Percentiles rank a stretch among this genome's conserved stretches.
These are phyloP conservation scores for Nemotelus pantherinus DNA, from an alignment of 2,888 invertebrate genomes.

Conservation along the genomic window DNA sequence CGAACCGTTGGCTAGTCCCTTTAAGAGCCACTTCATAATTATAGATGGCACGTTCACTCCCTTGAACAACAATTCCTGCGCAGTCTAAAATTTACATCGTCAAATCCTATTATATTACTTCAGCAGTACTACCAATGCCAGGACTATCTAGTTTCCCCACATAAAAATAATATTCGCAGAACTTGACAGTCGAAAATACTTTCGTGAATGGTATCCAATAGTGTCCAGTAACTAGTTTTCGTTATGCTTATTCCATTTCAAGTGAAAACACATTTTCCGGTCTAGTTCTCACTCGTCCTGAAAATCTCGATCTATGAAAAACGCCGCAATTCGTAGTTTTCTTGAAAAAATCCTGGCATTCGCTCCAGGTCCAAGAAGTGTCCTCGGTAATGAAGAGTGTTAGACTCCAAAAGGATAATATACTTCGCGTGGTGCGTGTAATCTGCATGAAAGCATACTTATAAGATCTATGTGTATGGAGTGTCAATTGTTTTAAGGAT, in stretches of 20 bases:
- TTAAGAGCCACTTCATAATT: no score
- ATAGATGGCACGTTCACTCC: neutral
- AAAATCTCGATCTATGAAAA: no score
- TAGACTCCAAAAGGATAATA: conserved; percentile 14
- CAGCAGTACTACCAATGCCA: conserved; percentile 29
- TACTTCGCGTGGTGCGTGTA: conserved; percentile 5
- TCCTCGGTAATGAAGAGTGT: conserved; percentile 16
- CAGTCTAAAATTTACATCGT: conserved; percentile 20
- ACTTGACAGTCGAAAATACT: conserved; percentile 32
- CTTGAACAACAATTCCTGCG: conserved; percentile 9
- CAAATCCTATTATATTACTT: neutral
- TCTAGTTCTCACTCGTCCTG: no score
- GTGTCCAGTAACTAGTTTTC: no score
- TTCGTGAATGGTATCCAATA: neutral
- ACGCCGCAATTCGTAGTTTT: no score
- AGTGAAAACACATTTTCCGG: no score
- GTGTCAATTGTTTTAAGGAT: conserved; percentile 27
- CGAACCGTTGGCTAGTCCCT: no score
- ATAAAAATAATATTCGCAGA: conserved; percentile 15
- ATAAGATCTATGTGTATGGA: conserved; percentile 17
- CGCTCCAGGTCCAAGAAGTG: neutral
- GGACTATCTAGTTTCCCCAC: conserved; percentile 10
- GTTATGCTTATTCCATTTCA: no score
- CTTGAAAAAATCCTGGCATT: no score
- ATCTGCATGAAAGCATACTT: neutral